Conservation (phyloP, 2,888 invertebrate genomes). For the Operophtera brumata region DNA sequence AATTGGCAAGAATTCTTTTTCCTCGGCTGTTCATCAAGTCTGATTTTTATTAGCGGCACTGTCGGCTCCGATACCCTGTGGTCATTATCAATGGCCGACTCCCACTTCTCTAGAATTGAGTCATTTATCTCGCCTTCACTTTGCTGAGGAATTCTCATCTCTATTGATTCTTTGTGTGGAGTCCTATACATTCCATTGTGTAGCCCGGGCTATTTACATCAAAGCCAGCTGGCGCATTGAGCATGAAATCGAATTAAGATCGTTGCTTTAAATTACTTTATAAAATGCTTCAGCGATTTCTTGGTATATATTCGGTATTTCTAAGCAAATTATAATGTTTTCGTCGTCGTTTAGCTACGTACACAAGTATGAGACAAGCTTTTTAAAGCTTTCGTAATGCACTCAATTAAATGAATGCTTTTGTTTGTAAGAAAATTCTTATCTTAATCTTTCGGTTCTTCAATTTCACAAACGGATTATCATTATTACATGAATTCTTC, state of each 20-base stretch:
- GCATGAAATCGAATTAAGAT: constrained; percentile 39
- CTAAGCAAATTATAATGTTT: constrained; percentile 13
- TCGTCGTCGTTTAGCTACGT: not conserved
- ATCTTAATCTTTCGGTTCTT: no score
- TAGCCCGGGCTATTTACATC: constrained; percentile 31
- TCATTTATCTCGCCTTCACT: constrained; percentile 46
- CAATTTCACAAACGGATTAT: no score
- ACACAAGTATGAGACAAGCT: not conserved
- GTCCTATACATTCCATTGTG: constrained; percentile 22
- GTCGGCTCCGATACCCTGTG: constrained; percentile 25
- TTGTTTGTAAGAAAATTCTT: no score
- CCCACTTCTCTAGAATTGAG: constrained; percentile 42
- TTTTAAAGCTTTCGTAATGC: not conserved
- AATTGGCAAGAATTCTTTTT: constrained; percentile 18
- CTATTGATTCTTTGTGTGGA: constrained; percentile 27
- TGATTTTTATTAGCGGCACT: constrained; percentile 39
- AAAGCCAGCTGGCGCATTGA: constrained; percentile 32
- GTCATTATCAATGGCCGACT: constrained; percentile 41
- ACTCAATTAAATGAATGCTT: not conserved
- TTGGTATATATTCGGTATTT: constrained; percentile 18
- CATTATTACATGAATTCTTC: no score
- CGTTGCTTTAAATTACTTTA: constrained; percentile 30
- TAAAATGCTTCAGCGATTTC: constrained; percentile 31
- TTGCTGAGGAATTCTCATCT: constrained; percentile 22
- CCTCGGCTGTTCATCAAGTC: constrained; percentile 36